phyloP scores from a whole-genome alignment of 2,797 vertebrate genomes.

The Gymnocypris eckloni region DNA sequence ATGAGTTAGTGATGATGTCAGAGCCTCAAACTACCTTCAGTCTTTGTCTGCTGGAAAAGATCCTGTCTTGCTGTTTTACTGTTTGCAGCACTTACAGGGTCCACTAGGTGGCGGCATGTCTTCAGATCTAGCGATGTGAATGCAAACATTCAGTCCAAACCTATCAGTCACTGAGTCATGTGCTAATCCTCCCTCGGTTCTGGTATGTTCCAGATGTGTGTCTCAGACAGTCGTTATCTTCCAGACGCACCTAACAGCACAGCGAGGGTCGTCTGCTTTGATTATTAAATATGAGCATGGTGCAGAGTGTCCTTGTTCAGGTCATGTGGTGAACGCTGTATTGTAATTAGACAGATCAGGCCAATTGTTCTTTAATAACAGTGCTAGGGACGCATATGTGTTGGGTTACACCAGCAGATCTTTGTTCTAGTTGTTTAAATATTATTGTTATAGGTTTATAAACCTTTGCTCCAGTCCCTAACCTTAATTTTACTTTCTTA shows the following conservation, averaged over 20 bases:
- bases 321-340: background rate
- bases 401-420: background rate
- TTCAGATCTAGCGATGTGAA: background rate
- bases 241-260: accelerated
- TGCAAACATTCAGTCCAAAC: background rate
- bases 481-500: too few relatives aligned
- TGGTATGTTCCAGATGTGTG: background rate
- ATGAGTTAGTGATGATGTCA: background rate
- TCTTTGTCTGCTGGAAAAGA: background rate
- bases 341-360: slow-evolving; percentile 4
- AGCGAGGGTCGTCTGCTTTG: background rate
- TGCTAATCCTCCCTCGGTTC: background rate
- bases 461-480: too few relatives aligned
- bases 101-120: slow-evolving; percentile 69
- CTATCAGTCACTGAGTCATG: background rate
- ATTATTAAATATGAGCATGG: background rate
- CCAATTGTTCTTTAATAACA: slow-evolving; percentile 14
- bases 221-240: background rate
- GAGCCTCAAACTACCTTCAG: background rate
- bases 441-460: too few relatives aligned
- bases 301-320: background rate
- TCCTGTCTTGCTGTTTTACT: background rate
- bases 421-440: slow-evolving; percentile 7
- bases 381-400: background rate
- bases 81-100: slow-evolving; percentile 25